phyloP scores from a whole-genome alignment of 2,113 vertebrate genomes.

The Scatophagus argus region DNA sequence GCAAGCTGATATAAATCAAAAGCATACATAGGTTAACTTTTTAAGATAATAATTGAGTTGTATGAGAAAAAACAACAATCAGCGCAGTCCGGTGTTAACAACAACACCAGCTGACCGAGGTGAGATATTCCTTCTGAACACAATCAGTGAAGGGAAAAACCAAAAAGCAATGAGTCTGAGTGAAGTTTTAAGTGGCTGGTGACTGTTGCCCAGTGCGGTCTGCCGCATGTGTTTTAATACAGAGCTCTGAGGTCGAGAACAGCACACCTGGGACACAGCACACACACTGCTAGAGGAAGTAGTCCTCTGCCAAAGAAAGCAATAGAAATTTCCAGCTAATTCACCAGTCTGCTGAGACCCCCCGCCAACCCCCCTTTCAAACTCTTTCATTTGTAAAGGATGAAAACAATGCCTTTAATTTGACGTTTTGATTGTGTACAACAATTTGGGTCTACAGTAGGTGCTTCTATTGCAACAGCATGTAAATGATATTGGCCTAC shows the following conservation, averaged over 20 bases:
- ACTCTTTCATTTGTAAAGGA: slow-evolving; percentile 23
- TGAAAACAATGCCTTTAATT: slow-evolving; percentile 68
- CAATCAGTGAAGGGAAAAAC: slow-evolving; percentile 45
- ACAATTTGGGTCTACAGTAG: slow-evolving; percentile 71
- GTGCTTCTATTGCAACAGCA: slow-evolving; percentile 5
- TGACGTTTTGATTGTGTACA: slow-evolving; percentile 72
- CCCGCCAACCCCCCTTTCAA: slow-evolving; percentile 42
- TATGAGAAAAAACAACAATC: not conserved
- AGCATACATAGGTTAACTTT: not conserved
- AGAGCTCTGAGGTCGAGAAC: slow-evolving; percentile 84
- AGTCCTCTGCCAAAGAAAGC: slow-evolving; percentile 87
- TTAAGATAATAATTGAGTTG: not conserved
- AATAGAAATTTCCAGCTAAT: slow-evolving; percentile 89
- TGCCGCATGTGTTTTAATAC: slow-evolving; percentile 84
- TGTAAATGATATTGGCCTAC: not conserved
- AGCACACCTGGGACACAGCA: slow-evolving; percentile 88
- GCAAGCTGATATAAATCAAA: not conserved
- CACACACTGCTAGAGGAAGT: slow-evolving; percentile 85
- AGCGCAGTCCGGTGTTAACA: not conserved
- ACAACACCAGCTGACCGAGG: slow-evolving; percentile 1
- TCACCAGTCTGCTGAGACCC: slow-evolving; percentile 75
- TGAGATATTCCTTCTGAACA: slow-evolving; percentile 36
- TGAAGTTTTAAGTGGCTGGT: slow-evolving; percentile 77
- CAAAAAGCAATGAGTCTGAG: slow-evolving; percentile 48
- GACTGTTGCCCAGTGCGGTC: slow-evolving; percentile 75